Evolutionary conservation across 1,140 invertebrate genomes (phyloP).

Genomic region (Leptonema lineaticorne): DNA sequence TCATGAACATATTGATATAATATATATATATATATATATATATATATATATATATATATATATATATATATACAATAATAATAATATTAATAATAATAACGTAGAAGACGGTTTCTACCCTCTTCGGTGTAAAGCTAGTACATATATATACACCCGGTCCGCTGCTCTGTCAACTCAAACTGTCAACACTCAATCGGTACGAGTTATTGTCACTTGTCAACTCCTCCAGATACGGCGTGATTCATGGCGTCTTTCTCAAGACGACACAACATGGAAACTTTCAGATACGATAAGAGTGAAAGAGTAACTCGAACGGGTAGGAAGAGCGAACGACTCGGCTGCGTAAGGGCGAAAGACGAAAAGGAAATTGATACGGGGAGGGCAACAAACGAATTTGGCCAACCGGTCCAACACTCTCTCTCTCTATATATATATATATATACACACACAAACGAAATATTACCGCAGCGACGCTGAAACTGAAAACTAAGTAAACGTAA

Average conservation of each 20-base stretch:
- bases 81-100: too few species aligned
- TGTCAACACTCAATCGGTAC: slow-evolving; percentile 29
- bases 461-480: background rate
- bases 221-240: slow-evolving; percentile 20
- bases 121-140: too few species aligned
- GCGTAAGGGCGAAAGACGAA: too few species aligned
- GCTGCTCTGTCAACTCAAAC: slow-evolving; percentile 20
- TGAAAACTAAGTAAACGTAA: too few species aligned
- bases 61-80: too few species aligned
- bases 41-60: too few species aligned
- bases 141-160: background rate
- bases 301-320: too few species aligned
- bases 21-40: too few species aligned
- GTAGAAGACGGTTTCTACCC: too few species aligned
- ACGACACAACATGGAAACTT: slow-evolving; percentile 11
- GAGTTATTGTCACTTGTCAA: slow-evolving; percentile 31
- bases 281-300: background rate
- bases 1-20: too few species aligned
- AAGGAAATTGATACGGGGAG: slow-evolving; percentile 5
- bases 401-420: background rate
- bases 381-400: background rate
- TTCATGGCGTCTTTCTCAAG: slow-evolving; percentile 8
- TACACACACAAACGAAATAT: background rate
- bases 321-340: too few species aligned
- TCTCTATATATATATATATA: too few species aligned